These are phyloP conservation scores for Ataeniobius toweri DNA, from an alignment of 2,797 vertebrate genomes.

Conservation along the genomic window DNA sequence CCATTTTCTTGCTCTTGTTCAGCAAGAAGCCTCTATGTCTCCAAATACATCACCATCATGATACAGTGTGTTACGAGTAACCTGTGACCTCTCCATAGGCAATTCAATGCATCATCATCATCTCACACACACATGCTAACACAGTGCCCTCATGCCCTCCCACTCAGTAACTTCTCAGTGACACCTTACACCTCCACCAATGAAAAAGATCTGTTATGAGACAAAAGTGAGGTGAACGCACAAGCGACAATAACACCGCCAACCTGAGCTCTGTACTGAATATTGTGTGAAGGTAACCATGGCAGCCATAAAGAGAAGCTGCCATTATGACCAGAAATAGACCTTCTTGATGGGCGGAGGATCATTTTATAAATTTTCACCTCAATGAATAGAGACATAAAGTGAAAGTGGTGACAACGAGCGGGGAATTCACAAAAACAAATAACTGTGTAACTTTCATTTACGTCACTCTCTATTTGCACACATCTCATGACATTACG, in stretches of 20 bases:
- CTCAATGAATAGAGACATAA: slow-evolving; percentile 24
- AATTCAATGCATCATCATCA: slow-evolving; percentile 44
- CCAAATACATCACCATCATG: slow-evolving; percentile 21
- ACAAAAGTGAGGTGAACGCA: slow-evolving; percentile 56
- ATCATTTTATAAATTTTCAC: slow-evolving; percentile 55
- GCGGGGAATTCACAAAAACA: not conserved
- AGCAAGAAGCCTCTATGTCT: not conserved
- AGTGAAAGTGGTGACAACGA: slow-evolving; percentile 9
- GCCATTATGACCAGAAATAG: slow-evolving; percentile 77
- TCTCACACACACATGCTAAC: slow-evolving; percentile 8
- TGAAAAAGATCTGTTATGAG: slow-evolving; percentile 50
- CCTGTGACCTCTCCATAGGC: slow-evolving; percentile 24
- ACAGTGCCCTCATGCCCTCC: slow-evolving; percentile 10
- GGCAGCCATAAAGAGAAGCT: slow-evolving; percentile 75
- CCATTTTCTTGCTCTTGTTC: slow-evolving; percentile 20
- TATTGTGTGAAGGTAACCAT: slow-evolving; percentile 81
- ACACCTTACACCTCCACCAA: slow-evolving; percentile 54
- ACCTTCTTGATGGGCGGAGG: slow-evolving; percentile 58
- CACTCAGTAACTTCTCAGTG: slow-evolving; percentile 28
- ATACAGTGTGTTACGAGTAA: slow-evolving; percentile 19
- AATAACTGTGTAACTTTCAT: slow-evolving; percentile 15
- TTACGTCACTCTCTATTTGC: slow-evolving; percentile 25
- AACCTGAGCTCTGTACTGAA: slow-evolving; percentile 64
- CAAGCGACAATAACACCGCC: slow-evolving; percentile 63
- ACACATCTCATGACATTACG: slow-evolving; percentile 3